A percentile compares a stretch with the other conserved stretches of the same genome.
phyloP scores from a whole-genome alignment of 2,113 vertebrate genomes.

The Lycaon pictus region DNA sequence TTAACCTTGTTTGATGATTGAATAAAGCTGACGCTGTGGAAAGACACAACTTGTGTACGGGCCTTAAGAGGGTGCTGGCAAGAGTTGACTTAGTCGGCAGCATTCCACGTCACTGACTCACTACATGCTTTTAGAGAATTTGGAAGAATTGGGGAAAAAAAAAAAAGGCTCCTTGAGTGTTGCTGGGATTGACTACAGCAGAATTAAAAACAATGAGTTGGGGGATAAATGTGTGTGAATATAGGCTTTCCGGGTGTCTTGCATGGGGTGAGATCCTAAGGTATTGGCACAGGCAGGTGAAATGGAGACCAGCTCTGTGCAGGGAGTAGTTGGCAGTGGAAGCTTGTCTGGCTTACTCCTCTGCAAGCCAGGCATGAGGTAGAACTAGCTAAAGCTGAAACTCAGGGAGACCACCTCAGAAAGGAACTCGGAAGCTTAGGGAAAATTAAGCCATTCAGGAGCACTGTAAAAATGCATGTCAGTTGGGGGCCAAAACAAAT shows the following conservation, averaged over 20 bases:
- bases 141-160: neutral
- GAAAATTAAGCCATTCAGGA: neutral
- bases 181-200: neutral
- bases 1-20: neutral
- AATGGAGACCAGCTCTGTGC: neutral
- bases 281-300: neutral
- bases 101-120: neutral
- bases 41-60: neutral
- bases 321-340: neutral
- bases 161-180: neutral
- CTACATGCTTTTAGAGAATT: neutral
- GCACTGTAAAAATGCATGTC: neutral
- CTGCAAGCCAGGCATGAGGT: neutral
- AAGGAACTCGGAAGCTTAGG: neutral
- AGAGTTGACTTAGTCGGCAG: neutral
- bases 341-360: neutral
- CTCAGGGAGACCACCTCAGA: neutral
- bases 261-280: neutral
- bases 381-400: neutral
- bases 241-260: neutral
- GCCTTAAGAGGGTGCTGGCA: neutral
- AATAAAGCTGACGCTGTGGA: neutral
- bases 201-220: neutral
- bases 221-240: neutral
- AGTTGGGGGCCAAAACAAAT: neutral